A percentile compares a stretch with the other conserved stretches of the same genome.
Conservation (phyloP, 1,140 invertebrate genomes). For the Ips nitidus region DNA sequence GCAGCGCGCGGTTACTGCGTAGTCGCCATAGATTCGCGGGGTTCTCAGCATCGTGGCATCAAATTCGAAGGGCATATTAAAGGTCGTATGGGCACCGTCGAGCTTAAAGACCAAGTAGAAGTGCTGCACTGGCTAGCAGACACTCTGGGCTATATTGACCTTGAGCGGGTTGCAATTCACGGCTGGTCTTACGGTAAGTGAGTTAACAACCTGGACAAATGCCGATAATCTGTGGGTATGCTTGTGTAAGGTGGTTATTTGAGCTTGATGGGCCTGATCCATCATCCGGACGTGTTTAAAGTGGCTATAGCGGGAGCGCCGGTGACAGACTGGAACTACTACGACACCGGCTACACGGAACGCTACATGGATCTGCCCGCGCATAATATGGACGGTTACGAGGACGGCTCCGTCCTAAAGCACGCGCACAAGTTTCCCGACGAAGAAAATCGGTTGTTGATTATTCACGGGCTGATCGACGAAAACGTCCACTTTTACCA, state of each 20-base stretch:
- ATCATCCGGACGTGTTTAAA: slow-evolving; percentile 82
- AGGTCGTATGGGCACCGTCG: slow-evolving; percentile 90
- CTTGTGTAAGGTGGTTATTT: slow-evolving; percentile 70
- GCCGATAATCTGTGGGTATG: neutral
- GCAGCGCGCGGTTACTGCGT: slow-evolving; percentile 97
- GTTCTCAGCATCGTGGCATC: slow-evolving; percentile 89
- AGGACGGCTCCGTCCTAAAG: slow-evolving; percentile 73
- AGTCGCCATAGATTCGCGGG: slow-evolving; percentile 91
- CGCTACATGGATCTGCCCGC: slow-evolving; percentile 94
- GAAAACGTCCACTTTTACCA: slow-evolving; percentile 99
- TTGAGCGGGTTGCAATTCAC: slow-evolving; percentile 90
- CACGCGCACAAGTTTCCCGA: slow-evolving; percentile 87
- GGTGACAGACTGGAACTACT: slow-evolving; percentile 94
- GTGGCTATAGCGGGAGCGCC: slow-evolving; percentile 94
- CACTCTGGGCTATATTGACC: slow-evolving; percentile 85
- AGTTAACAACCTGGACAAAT: neutral
- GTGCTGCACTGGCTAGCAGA: slow-evolving; percentile 86
- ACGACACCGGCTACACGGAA: slow-evolving; percentile 95
- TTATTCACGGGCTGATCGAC: slow-evolving; percentile 97
- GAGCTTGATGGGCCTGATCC: slow-evolving; percentile 81
- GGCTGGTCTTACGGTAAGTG: slow-evolving; percentile 95
- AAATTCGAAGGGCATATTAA: slow-evolving; percentile 89
- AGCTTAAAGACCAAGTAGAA: slow-evolving; percentile 95
- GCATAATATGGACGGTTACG: slow-evolving; percentile 76
- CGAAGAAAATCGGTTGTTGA: slow-evolving; percentile 90